Percentiles rank a stretch among this genome's conserved stretches.
Evolutionary conservation across 2,888 invertebrate species (phyloP).

Genomic region (Hirtodrosophila duncani): DNA sequence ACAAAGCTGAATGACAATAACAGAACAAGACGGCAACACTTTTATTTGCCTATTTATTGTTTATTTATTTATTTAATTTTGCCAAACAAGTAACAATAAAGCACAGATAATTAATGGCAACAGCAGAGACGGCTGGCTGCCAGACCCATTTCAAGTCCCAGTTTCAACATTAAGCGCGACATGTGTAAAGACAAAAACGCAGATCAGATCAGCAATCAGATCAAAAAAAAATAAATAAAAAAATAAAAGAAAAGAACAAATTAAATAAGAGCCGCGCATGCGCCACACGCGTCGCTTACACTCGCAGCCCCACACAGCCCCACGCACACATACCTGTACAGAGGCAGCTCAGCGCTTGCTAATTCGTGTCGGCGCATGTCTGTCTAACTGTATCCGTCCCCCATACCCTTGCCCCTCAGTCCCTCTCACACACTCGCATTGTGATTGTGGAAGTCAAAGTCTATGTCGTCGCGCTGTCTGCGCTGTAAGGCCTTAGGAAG

Average conservation of each 20-base stretch:
- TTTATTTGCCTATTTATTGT: no score
- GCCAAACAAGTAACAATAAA: constrained; percentile 15
- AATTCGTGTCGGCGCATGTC: constrained; percentile 48
- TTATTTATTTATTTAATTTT: constrained; percentile 9
- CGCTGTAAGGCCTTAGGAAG: constrained; percentile 50
- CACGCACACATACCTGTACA: neutral
- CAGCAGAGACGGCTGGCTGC: no score
- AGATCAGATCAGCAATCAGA: no score
- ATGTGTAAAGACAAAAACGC: constrained; percentile 37
- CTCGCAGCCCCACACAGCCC: constrained; percentile 8
- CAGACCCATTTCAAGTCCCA: no score
- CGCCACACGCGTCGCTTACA: constrained; percentile 39
- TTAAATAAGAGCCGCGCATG: constrained; percentile 52
- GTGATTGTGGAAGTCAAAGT: constrained; percentile 12
- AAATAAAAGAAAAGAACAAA: constrained; percentile 8
- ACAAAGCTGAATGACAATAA: constrained; percentile 15
- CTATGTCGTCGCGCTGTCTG: constrained; percentile 60
- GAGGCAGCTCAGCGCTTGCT: constrained; percentile 5
- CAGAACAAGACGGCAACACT: constrained; percentile 11
- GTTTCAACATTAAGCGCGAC: constrained; percentile 10
- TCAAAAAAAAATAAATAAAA: neutral
- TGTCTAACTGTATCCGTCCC: constrained; percentile 49
- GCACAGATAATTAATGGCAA: neutral
- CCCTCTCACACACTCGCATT: neutral
- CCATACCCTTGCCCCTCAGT: constrained; percentile 12